Percentiles rank a stretch among this genome's conserved stretches.
Conservation (phyloP, 1,140 invertebrate genomes). For the Drosophila murphyi region DNA sequence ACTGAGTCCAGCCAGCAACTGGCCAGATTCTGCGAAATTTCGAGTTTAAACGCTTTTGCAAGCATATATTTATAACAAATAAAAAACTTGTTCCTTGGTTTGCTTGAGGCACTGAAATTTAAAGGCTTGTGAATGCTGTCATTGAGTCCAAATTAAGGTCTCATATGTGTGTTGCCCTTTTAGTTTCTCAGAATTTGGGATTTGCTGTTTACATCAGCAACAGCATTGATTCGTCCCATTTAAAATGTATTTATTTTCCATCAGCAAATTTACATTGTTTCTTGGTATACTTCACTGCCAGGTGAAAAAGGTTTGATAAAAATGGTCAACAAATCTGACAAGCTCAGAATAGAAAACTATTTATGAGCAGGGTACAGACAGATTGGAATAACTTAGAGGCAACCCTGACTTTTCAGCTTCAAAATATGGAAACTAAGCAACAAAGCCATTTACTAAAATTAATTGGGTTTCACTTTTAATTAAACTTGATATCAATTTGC, state of each 20-base stretch:
- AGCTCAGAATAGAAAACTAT: constrained; percentile 1
- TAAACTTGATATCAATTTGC: no score
- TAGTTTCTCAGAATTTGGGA: not conserved
- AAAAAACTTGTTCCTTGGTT: constrained; percentile 15
- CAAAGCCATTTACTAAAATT: no score
- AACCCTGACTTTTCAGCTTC: no score
- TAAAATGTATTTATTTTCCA: constrained; percentile 18
- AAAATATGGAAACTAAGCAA: no score
- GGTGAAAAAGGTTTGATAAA: not conserved
- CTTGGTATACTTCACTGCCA: not conserved
- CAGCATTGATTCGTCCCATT: constrained; percentile 3
- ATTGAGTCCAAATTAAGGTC: not conserved
- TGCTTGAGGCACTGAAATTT: not conserved
- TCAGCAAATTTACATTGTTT: constrained; percentile 6
- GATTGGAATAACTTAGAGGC: no score
- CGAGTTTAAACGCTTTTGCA: constrained; percentile 1
- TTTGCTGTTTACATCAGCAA: not conserved
- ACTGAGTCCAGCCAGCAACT: not conserved
- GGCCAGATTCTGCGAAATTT: constrained; percentile 12
- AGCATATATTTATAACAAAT: constrained; percentile 12
- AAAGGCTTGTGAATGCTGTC: constrained; percentile 6
- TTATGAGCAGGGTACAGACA: not conserved
- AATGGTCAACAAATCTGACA: not conserved
- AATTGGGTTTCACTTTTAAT: no score
- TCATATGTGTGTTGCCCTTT: not conserved